Percentiles rank a stretch among this genome's conserved stretches.
These are phyloP conservation scores for Maylandia zebra DNA, from an alignment of 2,113 vertebrate species.

Conservation along the genomic window DNA sequence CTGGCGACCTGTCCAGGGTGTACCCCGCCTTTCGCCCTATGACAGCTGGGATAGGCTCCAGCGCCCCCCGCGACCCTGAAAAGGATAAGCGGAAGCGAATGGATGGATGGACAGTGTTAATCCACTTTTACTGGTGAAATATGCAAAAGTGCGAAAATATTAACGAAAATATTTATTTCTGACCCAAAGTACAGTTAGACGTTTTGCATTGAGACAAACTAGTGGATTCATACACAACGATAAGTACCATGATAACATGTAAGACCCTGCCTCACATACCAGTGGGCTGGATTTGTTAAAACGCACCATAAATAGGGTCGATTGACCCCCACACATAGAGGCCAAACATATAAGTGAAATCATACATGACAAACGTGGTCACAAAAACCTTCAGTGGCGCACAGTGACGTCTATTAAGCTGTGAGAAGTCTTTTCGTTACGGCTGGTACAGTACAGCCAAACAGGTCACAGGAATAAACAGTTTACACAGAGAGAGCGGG, in stretches of 20 bases:
- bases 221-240: not conserved
- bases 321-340: rapidly evolving
- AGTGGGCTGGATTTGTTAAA: not conserved
- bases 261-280: not conserved
- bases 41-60: too few relatives aligned
- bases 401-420: not conserved
- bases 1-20: too few relatives aligned
- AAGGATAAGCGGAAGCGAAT: too few relatives aligned
- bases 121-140: not conserved
- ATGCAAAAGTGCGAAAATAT: not conserved
- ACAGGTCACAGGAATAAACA: not conserved
- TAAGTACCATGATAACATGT: not conserved
- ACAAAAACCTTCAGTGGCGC: not conserved
- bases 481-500: not conserved
- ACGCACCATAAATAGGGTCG: not conserved
- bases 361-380: not conserved
- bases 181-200: not conserved
- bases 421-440: not conserved
- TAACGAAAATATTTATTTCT: not conserved
- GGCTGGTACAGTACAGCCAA: not conserved
- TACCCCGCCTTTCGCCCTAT: too few relatives aligned
- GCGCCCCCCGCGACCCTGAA: too few relatives aligned
- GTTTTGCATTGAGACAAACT: not conserved
- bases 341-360: not conserved
- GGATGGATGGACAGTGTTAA: not conserved